These are phyloP conservation scores for Encarsia formosa DNA, from an alignment of 2,888 invertebrate genomes.

Conservation along the genomic window DNA sequence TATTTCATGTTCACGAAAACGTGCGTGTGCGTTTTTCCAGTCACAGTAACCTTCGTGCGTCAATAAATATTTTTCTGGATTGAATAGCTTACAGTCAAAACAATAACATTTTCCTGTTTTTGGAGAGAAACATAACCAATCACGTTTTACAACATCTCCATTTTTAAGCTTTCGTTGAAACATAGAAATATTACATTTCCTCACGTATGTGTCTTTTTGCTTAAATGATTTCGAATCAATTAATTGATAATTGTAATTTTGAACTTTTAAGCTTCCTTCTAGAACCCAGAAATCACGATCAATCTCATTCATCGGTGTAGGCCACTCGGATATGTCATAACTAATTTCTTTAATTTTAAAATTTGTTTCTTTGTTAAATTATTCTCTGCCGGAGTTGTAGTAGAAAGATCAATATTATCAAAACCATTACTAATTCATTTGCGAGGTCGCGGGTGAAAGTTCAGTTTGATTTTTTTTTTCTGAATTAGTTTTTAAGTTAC, in stretches of 20 bases:
- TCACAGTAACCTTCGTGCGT: not conserved
- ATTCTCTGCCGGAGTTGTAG: too few relatives aligned
- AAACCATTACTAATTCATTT: too few relatives aligned
- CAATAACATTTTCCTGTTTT: slow-evolving; percentile 4
- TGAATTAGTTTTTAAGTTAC: too few relatives aligned
- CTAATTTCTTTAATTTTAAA: not conserved
- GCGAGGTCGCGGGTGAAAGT: too few relatives aligned
- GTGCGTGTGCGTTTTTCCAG: slow-evolving; percentile 15
- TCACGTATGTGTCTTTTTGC: not conserved
- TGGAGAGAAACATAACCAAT: slow-evolving; percentile 7
- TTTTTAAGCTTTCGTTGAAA: not conserved
- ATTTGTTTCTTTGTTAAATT: too few relatives aligned
- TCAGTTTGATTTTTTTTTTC: too few relatives aligned
- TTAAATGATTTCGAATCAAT: not conserved
- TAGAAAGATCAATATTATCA: too few relatives aligned
- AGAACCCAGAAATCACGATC: not conserved
- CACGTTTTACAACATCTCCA: slow-evolving; percentile 1
- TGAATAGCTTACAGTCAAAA: not conserved
- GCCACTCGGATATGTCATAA: not conserved
- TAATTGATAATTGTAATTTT: not conserved
- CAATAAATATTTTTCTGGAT: not conserved
- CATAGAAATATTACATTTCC: not conserved
- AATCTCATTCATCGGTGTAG: not conserved
- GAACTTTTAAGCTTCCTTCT: not conserved
- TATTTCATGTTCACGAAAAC: slow-evolving; percentile 14